These are phyloP conservation scores for Unio pictorum DNA, from an alignment of 2,888 invertebrate genomes.

Conservation along the genomic window DNA sequence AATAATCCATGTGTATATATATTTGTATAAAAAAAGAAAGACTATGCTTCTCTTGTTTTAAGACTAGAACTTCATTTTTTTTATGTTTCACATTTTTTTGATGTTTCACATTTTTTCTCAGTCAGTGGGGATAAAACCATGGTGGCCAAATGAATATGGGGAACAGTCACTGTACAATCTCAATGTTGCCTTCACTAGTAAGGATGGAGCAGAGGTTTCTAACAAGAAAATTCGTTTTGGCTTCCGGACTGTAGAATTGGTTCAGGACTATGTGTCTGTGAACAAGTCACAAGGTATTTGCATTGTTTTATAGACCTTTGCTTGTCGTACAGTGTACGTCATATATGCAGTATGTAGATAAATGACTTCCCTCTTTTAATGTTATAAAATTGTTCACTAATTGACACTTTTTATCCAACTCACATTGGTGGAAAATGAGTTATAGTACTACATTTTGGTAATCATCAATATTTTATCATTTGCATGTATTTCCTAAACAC, in stretches of 20 bases:
- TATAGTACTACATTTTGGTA: too few relatives aligned
- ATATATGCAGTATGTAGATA: too few relatives aligned
- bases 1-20: not conserved
- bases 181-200: constrained; percentile 70
- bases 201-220: constrained; percentile 31
- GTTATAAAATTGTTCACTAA: too few relatives aligned
- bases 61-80: not conserved
- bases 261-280: constrained; percentile 78
- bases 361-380: too few relatives aligned
- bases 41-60: not conserved
- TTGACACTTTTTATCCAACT: too few relatives aligned
- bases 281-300: constrained; percentile 38
- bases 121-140: constrained; percentile 74
- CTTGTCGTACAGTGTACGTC: too few relatives aligned
- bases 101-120: constrained; percentile 7
- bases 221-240: constrained; percentile 81
- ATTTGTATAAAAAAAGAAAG: not conserved
- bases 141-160: constrained; percentile 94
- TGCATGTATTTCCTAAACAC: too few relatives aligned
- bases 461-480: too few relatives aligned
- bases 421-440: too few relatives aligned
- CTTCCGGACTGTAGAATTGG: constrained; percentile 87
- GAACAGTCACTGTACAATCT: constrained; percentile 80
- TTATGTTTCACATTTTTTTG: not conserved
- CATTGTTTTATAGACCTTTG: not conserved